phyloP scores from a whole-genome alignment of 1,140 invertebrate genomes.

The Zophobas morio region DNA sequence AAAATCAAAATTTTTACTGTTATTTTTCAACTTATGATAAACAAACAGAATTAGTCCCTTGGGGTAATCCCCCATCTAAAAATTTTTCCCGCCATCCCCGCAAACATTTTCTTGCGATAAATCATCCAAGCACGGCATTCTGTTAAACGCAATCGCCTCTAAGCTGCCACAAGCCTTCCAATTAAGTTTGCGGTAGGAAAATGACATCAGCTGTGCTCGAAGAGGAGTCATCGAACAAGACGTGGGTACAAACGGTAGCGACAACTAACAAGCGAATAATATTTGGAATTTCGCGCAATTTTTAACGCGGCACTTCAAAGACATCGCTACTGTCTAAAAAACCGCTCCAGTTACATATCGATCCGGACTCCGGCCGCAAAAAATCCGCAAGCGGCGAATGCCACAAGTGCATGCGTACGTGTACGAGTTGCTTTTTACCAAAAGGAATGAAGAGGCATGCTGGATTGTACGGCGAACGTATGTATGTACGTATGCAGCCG shows the following conservation, averaged over 20 bases:
- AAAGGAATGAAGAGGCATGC: conserved; percentile 62
- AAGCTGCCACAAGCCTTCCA: conserved; percentile 1
- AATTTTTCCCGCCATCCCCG: no score
- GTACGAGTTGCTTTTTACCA: conserved; percentile 61
- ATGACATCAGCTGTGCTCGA: conserved; percentile 35
- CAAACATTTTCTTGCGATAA: no score
- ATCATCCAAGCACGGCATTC: no score
- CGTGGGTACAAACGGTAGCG: conserved; percentile 57
- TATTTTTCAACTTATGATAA: no score
- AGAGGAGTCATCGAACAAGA: conserved; percentile 47
- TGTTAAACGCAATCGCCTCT: not conserved
- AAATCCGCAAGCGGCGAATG: conserved; percentile 60
- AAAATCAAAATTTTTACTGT: no score
- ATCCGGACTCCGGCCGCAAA: conserved; percentile 60
- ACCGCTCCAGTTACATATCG: conserved; percentile 66
- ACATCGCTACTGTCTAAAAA: conserved; percentile 55
- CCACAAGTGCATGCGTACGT: conserved; percentile 62
- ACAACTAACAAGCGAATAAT: conserved; percentile 66
- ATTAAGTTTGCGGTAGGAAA: conserved; percentile 38
- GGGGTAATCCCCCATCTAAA: no score
- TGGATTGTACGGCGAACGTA: conserved; percentile 54
- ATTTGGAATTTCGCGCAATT: conserved; percentile 68
- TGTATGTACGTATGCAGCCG: conserved; percentile 28
- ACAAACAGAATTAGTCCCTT: no score
- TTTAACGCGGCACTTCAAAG: conserved; percentile 68